Conservation (phyloP, 2,888 invertebrate species). For the Leptopilina syphax region DNA sequence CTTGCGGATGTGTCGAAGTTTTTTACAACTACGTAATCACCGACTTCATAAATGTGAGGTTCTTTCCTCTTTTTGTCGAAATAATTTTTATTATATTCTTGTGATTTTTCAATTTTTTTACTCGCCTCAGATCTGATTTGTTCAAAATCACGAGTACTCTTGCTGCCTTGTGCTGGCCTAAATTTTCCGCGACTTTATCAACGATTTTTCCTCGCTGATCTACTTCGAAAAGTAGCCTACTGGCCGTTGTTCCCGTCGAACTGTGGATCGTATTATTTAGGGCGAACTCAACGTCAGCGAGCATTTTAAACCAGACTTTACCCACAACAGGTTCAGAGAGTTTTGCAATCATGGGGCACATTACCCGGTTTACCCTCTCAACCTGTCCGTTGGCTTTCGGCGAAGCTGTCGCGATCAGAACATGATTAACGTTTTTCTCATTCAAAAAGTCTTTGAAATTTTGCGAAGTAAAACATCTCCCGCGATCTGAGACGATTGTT, state of each 20-base stretch:
- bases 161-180: background rate
- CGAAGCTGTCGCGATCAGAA: constrained; percentile 60
- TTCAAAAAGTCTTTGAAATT: constrained; percentile 59
- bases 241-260: constrained; percentile 58
- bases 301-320: constrained; percentile 15
- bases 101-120: constrained; percentile 54
- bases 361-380: background rate
- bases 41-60: constrained; percentile 48
- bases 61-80: constrained; percentile 62
- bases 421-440: constrained; percentile 53
- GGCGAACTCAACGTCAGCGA: background rate
- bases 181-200: constrained; percentile 51
- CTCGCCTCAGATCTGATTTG: constrained; percentile 42
- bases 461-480: constrained; percentile 60
- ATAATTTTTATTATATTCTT: constrained; percentile 59
- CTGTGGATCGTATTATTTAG: background rate
- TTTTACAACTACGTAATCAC: constrained; percentile 50
- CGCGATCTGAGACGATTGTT: no score
- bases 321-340: background rate
- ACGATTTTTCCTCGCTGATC: constrained; percentile 59
- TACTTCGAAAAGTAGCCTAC: constrained; percentile 62
- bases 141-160: constrained; percentile 36
- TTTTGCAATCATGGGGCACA: constrained; percentile 26
- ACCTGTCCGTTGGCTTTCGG: background rate
- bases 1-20: constrained; percentile 55